Base-by-base conservation (phyloP, 2,888 invertebrate genomes). In the Phyllotreta striolata region DNA sequence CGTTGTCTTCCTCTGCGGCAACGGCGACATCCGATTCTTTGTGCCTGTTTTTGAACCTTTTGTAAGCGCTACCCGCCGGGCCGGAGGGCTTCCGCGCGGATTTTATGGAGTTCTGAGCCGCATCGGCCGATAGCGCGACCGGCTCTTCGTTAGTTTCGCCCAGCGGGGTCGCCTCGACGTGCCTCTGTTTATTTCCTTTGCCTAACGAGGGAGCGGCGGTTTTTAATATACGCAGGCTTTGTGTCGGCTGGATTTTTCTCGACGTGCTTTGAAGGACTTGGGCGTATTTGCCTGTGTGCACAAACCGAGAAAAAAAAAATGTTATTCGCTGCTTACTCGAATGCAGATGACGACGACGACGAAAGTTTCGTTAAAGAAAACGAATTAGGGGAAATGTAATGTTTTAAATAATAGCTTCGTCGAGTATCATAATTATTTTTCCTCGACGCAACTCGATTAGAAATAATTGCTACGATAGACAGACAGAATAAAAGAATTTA, bases 181-280 rank as follows among this genome's bases (percentile, higher is more conserved):
- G 87, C 37, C 79, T 71, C 69, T 84, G 83, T 70, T 85, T 84
- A 74, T 71, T 74, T 62, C 73, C 73, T 73, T 79, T 78, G 55
- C 72, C 79, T 64, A 77, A 68, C 44, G 84, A 83, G 0, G 91
- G 90, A 12, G 89, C 90, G n/a, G 89, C 88, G 0, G 92, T 92
- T 83, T 92, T 92, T 49, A 91, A 78, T 63, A 92, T 90, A 74
- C 90, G 85, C 59, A 89, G 84, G 0, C 89, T 84, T 43, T 86
- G 87, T 40, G 88, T 86, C 0, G 91, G 88, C 44, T 87, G 85
- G 66, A 91, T 89, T 75, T 87, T 86, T 63, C 80, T 79, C 12
- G 93, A 92, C 43, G 91, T 91, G 75, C 92, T 93, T 76, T 93
- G 92, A 37, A 94, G 82, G 7, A 92, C 90, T 82, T 95, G 94